Evolutionary conservation across 2,888 invertebrate species (phyloP).

Genomic region (Synergus itoensis): DNA sequence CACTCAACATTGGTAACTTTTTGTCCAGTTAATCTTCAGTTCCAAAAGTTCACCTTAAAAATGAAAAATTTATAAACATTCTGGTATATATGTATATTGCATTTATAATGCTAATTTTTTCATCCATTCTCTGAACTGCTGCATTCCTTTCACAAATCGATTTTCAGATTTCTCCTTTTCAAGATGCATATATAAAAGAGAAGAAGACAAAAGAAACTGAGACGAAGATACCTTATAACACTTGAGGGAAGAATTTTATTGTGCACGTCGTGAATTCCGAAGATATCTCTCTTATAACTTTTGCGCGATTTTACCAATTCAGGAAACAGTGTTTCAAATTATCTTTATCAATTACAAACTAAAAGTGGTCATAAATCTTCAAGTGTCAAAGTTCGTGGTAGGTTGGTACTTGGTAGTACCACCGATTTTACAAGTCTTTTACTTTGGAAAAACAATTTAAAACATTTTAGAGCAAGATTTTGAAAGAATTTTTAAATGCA

Average conservation of each 20-base stretch:
- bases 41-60: constrained; percentile 2
- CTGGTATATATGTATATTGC: not conserved
- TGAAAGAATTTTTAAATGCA: too few species aligned
- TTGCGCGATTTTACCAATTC: not conserved
- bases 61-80: constrained; percentile 1
- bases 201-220: not conserved
- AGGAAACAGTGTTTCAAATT: not conserved
- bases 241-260: not conserved
- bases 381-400: not conserved
- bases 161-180: not conserved
- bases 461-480: not conserved
- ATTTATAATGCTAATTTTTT: constrained; percentile 1
- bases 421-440: not conserved
- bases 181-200: not conserved
- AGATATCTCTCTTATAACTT: not conserved
- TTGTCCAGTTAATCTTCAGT: not conserved
- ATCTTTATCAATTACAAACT: constrained; percentile 23
- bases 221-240: constrained; percentile 4
- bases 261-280: not conserved
- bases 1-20: constrained; percentile 11
- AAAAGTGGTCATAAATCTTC: not conserved
- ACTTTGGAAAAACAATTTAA: not conserved
- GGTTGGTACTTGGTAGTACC: not conserved
- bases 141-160: not conserved
- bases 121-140: not conserved